Base-by-base conservation (phyloP, 2,888 invertebrate species). In the Agriopis aurantiaria region DNA sequence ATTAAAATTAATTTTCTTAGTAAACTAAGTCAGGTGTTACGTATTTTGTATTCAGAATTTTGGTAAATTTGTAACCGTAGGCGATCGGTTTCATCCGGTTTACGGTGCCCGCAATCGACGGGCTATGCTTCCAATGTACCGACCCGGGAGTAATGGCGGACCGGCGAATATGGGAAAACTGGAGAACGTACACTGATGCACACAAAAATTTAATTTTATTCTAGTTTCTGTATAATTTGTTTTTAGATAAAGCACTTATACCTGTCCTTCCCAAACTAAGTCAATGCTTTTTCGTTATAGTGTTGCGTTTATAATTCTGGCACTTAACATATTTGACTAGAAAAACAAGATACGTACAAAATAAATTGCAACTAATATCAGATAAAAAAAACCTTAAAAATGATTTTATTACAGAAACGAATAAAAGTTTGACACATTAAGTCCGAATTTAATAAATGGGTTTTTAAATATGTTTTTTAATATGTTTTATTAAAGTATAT, bases 111-210 rank as follows among this genome's bases (percentile, higher is more conserved):
- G 63, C 70, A 82, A 83, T 82, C 79, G 82, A 78, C 58, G 81
- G 82, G 71, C 80, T 78, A 79, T 77, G 81, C 74, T 76, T 83
- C 72, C 69, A 82, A 83, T 81, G 81, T 82, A 77, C 61, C 80
- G 84, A 83, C 80, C 82, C 80, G 76, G 74, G 72, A 71, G 84
- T 89, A 85, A 91, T 87, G 82, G 86, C 84, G 81, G 85, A 75
- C 82, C 84, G 79, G 81, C 86, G 86, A 89, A 89, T 91, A 91
- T 89, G 85, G 82, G 84, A 81, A 83, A 85, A 82, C 83, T 78
- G 77, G 78, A 74, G 69, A 48, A 48, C 11, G 83, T 84, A 85
- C 85, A 84, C 82, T 78, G 81, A 58, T 68, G 41, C 51, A 57
- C 61, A 70, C 69, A 51, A 23, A 52, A 52, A 7, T 8, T 3